Conservation (phyloP, 2,797 vertebrate species). For the Alcedo quadribrachys region DNA sequence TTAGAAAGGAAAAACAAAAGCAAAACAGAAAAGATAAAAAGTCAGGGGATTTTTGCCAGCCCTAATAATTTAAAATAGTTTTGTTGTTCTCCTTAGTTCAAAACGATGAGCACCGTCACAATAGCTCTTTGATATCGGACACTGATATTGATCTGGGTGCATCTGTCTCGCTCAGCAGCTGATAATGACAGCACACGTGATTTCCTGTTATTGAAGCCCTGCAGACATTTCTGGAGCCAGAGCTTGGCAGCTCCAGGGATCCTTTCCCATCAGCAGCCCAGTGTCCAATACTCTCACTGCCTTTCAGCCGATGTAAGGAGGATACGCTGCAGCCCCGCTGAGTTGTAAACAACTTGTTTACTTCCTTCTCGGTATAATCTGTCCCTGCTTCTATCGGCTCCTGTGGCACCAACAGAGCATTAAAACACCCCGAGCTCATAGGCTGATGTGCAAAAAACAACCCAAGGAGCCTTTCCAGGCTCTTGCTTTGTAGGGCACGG, state of each 20-base stretch:
- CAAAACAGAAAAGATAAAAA: constrained; percentile 23
- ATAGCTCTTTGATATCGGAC: constrained; percentile 66
- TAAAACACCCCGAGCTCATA: constrained; percentile 32
- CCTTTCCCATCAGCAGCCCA: constrained; percentile 20
- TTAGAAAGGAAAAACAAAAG: constrained; percentile 16
- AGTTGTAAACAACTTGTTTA: constrained; percentile 54
- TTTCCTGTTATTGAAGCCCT: constrained; percentile 69
- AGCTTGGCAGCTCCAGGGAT: constrained; percentile 36
- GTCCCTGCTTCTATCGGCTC: constrained; percentile 47
- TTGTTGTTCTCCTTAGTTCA: constrained; percentile 19
- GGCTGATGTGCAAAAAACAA: constrained; percentile 41
- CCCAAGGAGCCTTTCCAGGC: constrained; percentile 2
- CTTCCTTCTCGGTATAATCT: constrained; percentile 43
- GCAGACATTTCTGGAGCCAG: constrained; percentile 48
- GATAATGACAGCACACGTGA: constrained; percentile 64
- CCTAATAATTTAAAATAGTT: constrained; percentile 33
- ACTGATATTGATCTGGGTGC: constrained; percentile 65
- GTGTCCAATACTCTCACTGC: constrained; percentile 1
- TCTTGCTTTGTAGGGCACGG: not conserved
- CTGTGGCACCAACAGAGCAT: constrained; percentile 49
- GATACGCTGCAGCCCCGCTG: not conserved
- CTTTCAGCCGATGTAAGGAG: constrained; percentile 21
- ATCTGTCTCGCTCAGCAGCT: constrained; percentile 69
- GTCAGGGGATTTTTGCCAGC: not conserved
- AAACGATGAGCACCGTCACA: constrained; percentile 29